Evolutionary conservation across 2,113 vertebrate genomes (phyloP).

Genomic region (Platysternon megacephalum): DNA sequence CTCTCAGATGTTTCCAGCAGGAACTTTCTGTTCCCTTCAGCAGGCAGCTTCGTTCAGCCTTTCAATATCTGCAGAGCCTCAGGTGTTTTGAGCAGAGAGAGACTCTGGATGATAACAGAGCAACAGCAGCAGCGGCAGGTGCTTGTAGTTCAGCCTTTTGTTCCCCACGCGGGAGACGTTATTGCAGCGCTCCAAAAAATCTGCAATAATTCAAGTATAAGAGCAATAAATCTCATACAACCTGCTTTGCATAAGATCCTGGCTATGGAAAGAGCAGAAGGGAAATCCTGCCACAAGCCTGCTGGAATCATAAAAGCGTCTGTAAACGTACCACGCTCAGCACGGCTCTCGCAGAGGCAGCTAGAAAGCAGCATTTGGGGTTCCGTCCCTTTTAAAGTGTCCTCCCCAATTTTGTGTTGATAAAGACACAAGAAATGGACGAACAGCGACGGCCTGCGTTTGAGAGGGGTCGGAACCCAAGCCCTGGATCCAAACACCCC

Average conservation of each 20-base stretch:
- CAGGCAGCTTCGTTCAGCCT: neutral
- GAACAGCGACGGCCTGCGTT: accelerated
- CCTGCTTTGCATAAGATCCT: neutral
- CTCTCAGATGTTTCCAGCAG: accelerated
- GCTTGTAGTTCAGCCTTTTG: slow-evolving; percentile 16
- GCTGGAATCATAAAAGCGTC: neutral
- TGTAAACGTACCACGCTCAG: neutral
- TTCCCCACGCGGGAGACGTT: neutral
- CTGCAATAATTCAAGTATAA: neutral
- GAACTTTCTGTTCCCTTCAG: accelerated
- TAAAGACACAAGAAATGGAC: neutral
- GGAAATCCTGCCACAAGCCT: neutral
- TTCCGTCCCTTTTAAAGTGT: neutral
- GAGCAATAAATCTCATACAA: accelerated
- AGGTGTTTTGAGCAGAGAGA: neutral
- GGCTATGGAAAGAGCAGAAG: neutral
- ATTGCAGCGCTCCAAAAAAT: neutral
- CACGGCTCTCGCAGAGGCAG: neutral
- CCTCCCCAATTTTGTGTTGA: neutral
- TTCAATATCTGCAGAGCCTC: neutral
- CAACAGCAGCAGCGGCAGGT: neutral
- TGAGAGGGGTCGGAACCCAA: neutral
- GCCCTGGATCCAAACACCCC: neutral
- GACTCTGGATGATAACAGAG: neutral
- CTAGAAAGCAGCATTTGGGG: neutral